phyloP scores from a whole-genome alignment of 2,797 vertebrate genomes.

The Cirrhinus mrigala region DNA sequence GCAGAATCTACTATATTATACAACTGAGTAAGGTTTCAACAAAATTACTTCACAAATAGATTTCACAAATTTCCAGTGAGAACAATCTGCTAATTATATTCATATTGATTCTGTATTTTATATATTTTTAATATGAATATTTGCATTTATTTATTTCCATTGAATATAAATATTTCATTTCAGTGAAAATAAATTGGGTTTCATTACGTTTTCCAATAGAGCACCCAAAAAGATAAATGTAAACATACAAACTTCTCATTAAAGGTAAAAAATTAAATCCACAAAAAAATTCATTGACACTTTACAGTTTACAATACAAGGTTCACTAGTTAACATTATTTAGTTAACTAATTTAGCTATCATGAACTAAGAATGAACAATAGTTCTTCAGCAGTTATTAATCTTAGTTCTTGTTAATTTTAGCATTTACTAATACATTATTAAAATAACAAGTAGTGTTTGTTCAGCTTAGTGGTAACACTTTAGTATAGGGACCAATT shows the following conservation, averaged over 20 bases:
- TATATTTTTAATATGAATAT: background rate
- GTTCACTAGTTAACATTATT: no score
- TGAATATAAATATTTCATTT: background rate
- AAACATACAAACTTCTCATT: conserved; percentile 28
- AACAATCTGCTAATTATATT: background rate
- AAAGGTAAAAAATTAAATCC: background rate
- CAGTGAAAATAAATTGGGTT: background rate
- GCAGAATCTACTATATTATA: background rate
- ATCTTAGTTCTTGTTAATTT: no score
- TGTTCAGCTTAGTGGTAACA: no score
- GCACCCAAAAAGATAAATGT: background rate
- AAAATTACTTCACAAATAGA: no score
- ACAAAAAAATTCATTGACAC: background rate
- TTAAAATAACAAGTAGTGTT: no score
- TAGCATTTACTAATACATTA: no score
- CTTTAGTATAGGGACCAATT: no score
- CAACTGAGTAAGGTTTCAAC: background rate
- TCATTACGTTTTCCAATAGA: background rate
- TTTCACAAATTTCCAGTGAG: background rate
- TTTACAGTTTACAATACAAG: no score
- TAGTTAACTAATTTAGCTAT: no score
- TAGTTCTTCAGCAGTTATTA: no score
- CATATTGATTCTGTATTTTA: background rate
- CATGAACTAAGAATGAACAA: no score
- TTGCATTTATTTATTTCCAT: background rate